phyloP scores from a whole-genome alignment of 2,797 vertebrate species.

The Enteromius paludinosus region DNA sequence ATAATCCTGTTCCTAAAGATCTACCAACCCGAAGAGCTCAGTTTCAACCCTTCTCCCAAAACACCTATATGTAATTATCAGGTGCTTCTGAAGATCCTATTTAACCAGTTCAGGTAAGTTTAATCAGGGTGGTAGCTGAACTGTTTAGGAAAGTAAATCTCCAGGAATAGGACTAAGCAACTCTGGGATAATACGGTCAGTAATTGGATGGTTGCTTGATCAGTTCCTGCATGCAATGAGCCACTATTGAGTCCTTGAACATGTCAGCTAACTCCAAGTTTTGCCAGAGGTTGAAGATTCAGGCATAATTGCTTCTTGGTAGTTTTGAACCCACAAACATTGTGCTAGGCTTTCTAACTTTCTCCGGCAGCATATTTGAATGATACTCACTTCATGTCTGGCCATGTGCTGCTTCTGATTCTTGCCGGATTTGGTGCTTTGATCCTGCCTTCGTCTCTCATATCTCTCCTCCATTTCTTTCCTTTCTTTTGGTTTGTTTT shows the following conservation, averaged over 20 bases:
- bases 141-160: neutral
- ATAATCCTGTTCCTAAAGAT: neutral
- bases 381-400: conserved; percentile 68
- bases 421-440: conserved; percentile 50
- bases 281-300: neutral
- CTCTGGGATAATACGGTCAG: neutral
- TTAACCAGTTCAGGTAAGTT: neutral
- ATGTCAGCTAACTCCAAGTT: neutral
- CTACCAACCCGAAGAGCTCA: neutral
- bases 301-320: neutral
- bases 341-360: neutral
- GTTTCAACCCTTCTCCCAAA: neutral
- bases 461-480: conserved; percentile 35
- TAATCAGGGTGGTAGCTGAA: neutral
- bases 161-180: neutral
- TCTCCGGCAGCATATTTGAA: neutral
- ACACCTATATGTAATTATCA: neutral
- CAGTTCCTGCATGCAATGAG: neutral
- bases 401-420: conserved; percentile 56
- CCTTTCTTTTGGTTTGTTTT: conserved; percentile 30
- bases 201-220: neutral
- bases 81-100: neutral
- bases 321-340: neutral
- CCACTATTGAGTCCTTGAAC: neutral
- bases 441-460: conserved; percentile 23